These are phyloP conservation scores for Lymantria monacha DNA, from an alignment of 2,888 invertebrate species.

Conservation along the genomic window DNA sequence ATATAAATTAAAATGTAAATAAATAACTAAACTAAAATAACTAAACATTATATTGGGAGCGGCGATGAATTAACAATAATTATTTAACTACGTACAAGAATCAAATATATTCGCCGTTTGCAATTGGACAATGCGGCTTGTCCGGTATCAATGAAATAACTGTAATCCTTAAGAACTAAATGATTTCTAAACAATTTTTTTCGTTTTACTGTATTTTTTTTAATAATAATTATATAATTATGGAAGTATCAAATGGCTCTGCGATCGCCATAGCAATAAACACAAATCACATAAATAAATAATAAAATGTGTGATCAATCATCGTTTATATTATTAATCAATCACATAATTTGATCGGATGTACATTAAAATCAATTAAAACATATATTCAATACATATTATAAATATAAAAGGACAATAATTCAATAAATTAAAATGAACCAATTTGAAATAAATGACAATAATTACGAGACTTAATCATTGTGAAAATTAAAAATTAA, in stretches of 20 bases:
- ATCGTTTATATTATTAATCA: background rate
- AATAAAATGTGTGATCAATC: background rate
- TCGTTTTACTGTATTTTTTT: background rate
- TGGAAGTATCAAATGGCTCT: background rate
- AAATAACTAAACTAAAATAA: constrained; percentile 18
- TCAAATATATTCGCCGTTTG: constrained; percentile 7
- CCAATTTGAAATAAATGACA: constrained; percentile 8
- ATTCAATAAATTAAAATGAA: constrained; percentile 21
- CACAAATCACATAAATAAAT: background rate
- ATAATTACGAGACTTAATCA: constrained; percentile 10
- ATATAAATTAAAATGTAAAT: too few species aligned
- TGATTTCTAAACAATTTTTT: background rate
- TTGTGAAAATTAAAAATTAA: constrained; percentile 22
- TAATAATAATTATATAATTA: background rate
- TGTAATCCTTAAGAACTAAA: background rate
- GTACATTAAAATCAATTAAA: background rate
- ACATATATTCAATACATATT: background rate
- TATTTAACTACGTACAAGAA: background rate
- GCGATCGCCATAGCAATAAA: background rate
- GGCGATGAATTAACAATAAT: constrained; percentile 13
- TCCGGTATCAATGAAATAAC: constrained; percentile 6
- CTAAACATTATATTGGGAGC: constrained; percentile 13
- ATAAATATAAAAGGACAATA: background rate
- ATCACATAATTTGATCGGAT: background rate
- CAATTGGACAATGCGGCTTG: constrained; percentile 9